Percentiles rank a stretch among this genome's conserved stretches.
Conservation (phyloP, 37 sponge, comb jelly and placozoan genomes). For the Axinella damicornis region DNA sequence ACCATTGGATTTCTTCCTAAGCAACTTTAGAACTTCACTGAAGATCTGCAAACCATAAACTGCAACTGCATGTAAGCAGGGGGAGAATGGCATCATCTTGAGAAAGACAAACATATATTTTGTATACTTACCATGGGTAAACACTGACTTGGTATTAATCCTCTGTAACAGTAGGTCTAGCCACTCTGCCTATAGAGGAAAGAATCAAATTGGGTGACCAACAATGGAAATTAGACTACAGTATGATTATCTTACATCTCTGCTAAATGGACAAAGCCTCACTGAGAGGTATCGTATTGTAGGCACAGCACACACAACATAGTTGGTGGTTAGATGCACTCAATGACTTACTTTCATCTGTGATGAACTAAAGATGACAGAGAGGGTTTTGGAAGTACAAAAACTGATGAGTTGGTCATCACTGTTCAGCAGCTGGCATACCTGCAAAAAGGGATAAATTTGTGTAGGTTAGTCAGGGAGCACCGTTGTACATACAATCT, state of each 20-base stretch:
- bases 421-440: neutral
- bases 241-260: no score
- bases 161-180: neutral
- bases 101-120: no score
- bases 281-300: no score
- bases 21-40: neutral
- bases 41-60: constrained; percentile 9
- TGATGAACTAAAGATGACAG: neutral
- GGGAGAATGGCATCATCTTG: no score
- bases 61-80: neutral
- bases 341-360: constrained; percentile 1
- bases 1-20: neutral
- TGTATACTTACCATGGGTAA: constrained; percentile 12
- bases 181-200: constrained; percentile 2
- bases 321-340: no score
- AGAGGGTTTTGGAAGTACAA: constrained; percentile 3
- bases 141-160: neutral
- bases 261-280: no score
- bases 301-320: no score
- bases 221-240: no score
- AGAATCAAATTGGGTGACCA: neutral
- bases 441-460: no score
- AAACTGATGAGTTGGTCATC: constrained; percentile 14
- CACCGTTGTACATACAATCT: no score
- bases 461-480: no score